Percentiles rank a stretch among this genome's conserved stretches.
Evolutionary conservation across 37 sponge, comb jelly and placozoan species (phyloP).

Genomic region (Oopsacas minuta): DNA sequence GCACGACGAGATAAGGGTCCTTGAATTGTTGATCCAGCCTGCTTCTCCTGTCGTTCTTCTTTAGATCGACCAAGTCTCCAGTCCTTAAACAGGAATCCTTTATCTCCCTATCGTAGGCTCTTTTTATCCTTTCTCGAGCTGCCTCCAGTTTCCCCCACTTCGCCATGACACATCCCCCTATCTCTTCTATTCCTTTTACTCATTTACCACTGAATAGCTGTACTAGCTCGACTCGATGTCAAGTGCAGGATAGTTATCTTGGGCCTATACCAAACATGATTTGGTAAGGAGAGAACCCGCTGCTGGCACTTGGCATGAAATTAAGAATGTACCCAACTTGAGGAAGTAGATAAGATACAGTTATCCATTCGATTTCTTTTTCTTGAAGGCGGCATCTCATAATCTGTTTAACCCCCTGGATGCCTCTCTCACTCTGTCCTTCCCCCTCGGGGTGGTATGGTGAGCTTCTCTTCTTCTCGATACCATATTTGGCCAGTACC

Average conservation of each 20-base stretch:
- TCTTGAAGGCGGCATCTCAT: not conserved
- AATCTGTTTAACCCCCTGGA: not conserved
- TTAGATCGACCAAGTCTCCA: not conserved
- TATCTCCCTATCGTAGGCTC: not conserved
- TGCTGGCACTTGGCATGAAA: not conserved
- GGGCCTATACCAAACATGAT: not conserved
- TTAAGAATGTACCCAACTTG: not conserved
- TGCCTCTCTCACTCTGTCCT: not conserved
- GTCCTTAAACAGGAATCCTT: not conserved
- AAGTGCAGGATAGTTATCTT: not conserved
- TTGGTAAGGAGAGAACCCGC: not conserved
- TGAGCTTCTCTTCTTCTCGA: not conserved
- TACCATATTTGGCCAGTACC: not conserved
- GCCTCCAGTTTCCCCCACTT: not conserved
- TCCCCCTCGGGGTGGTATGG: constrained; percentile 7
- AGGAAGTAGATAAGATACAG: not conserved
- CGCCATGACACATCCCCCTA: not conserved
- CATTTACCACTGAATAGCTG: not conserved
- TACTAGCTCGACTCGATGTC: not conserved
- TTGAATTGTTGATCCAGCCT: not conserved
- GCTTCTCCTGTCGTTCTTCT: not conserved
- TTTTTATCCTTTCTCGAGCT: constrained; percentile 1
- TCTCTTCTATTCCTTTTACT: not conserved
- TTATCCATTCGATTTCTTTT: not conserved
- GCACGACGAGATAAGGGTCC: not conserved